These are phyloP conservation scores for Anthoscopus minutus DNA, from an alignment of 2,113 vertebrate genomes.

Conservation along the genomic window DNA sequence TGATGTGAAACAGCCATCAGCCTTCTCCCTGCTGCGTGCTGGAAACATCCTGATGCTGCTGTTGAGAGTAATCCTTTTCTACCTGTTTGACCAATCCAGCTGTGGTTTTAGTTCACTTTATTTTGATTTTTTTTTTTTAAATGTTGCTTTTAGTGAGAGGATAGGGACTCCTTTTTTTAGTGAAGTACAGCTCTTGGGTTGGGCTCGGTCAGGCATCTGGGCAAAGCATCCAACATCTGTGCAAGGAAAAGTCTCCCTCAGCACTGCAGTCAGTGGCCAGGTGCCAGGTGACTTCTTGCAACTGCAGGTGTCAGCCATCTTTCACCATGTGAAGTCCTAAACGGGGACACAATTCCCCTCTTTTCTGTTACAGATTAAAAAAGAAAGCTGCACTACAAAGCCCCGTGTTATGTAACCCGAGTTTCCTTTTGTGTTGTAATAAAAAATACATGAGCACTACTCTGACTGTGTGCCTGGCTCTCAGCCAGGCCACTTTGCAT, in stretches of 20 bases:
- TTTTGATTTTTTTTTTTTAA: not conserved
- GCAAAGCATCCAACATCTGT: not conserved
- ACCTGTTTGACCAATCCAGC: not conserved
- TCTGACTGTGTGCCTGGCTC: not conserved
- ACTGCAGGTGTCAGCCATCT: not conserved
- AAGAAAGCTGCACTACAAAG: constrained; percentile 35
- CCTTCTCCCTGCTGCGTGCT: not conserved
- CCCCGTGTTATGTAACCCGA: not conserved
- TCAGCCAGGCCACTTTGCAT: not conserved
- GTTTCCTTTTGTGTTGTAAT: constrained; percentile 18
- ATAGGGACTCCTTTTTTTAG: not conserved
- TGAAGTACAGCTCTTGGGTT: not conserved
- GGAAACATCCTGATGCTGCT: constrained; percentile 36
- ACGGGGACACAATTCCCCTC: not conserved
- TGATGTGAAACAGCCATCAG: not conserved
- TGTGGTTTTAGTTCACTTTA: constrained; percentile 10
- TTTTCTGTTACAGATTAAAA: not conserved
- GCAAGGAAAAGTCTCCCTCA: not conserved
- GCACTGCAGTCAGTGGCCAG: not conserved
- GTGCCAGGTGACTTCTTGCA: not conserved
- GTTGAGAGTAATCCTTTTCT: not conserved
- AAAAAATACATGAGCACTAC: constrained; percentile 36
- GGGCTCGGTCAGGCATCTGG: not conserved
- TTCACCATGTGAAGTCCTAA: not conserved
- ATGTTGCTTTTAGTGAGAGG: not conserved